Conservation (phyloP, 35 echinoderm and acorn worm species). For the Hemicentrotus pulcherrimus region DNA sequence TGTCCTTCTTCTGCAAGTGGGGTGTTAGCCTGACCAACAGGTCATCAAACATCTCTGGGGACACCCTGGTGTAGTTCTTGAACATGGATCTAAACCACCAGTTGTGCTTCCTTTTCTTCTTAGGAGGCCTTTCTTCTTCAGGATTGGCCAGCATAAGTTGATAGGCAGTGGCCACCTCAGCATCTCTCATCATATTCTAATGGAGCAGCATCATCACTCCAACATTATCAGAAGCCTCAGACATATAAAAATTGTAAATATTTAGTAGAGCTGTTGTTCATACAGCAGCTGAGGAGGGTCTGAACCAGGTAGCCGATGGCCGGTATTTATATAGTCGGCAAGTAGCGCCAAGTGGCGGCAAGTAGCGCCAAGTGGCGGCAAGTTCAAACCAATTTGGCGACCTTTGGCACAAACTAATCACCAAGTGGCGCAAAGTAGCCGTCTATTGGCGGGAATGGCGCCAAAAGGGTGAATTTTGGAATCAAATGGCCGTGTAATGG, state of each 20-base stretch:
- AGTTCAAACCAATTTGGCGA: conserved; percentile 8
- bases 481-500: too few relatives aligned
- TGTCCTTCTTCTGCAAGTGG: too few relatives aligned
- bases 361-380: background rate
- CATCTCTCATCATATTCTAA: conserved; percentile 20
- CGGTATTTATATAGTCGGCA: conserved; percentile 36
- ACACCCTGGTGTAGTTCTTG: too few relatives aligned
- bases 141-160: conserved; percentile 21
- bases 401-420: conserved; percentile 21
- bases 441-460: background rate
- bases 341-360: conserved; percentile 40
- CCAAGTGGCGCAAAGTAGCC: conserved; percentile 19
- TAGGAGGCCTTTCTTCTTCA: background rate
- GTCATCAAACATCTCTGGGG: too few relatives aligned
- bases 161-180: conserved; percentile 35
- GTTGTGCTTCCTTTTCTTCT: background rate
- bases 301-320: conserved; percentile 13
- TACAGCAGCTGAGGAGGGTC: conserved; percentile 32
- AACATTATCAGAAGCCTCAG: too few relatives aligned
- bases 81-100: too few relatives aligned
- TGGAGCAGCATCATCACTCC: conserved; percentile 26
- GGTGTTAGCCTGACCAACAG: too few relatives aligned
- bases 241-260: conserved; percentile 32
- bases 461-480: too few relatives aligned
- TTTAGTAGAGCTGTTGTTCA: conserved; percentile 43